Evolutionary conservation across 2,797 vertebrate genomes (phyloP).

Genomic region (Trachops cirrhosus): DNA sequence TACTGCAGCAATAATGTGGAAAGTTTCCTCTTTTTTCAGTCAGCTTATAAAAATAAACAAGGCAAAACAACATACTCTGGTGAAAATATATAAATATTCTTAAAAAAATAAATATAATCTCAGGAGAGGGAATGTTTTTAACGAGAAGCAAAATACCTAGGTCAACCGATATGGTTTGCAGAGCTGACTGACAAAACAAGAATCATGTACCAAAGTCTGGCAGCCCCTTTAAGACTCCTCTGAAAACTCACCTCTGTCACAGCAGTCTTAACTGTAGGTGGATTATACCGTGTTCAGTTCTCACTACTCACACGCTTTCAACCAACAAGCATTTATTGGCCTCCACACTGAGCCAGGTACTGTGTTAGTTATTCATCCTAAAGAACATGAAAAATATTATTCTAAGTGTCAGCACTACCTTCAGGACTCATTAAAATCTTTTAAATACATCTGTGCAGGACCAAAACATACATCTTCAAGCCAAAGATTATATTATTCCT

Average conservation of each 20-base stretch:
- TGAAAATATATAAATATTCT: not conserved
- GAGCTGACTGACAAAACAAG: not conserved
- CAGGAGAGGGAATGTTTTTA: not conserved
- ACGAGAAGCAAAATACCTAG: conserved; percentile 21
- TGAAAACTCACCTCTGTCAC: not conserved
- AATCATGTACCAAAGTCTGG: not conserved
- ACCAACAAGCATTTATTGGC: not conserved
- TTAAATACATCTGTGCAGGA: conserved; percentile 53
- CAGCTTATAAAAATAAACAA: not conserved
- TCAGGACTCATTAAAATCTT: conserved; percentile 63
- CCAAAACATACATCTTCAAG: conserved; percentile 65
- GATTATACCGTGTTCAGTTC: not conserved
- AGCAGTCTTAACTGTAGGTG: not conserved
- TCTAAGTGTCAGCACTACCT: conserved; percentile 59
- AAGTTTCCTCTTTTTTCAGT: not conserved
- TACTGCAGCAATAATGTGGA: not conserved
- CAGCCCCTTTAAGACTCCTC: not conserved
- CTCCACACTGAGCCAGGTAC: not conserved
- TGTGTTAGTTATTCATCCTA: conserved; percentile 39
- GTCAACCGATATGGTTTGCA: not conserved
- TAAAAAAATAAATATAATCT: conserved; percentile 14
- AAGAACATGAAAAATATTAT: conserved; percentile 71
- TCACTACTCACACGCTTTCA: not conserved
- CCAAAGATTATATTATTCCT: conserved; percentile 75
- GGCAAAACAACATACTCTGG: not conserved